These are phyloP conservation scores for Pampus argenteus DNA, from an alignment of 2,797 vertebrate genomes.

Conservation along the genomic window DNA sequence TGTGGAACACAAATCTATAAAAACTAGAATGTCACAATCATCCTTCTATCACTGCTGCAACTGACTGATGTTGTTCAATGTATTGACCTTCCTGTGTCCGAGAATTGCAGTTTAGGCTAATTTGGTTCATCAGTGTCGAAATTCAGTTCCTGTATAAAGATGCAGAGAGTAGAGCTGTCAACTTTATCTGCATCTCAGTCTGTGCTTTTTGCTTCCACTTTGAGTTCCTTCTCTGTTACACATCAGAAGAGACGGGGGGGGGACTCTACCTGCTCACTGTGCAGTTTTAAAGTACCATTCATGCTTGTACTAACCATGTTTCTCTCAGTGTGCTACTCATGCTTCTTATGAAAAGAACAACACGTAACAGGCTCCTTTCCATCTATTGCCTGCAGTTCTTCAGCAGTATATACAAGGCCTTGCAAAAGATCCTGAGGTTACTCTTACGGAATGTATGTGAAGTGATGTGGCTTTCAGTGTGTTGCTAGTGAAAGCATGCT, in stretches of 20 bases:
- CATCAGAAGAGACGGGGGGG: neutral
- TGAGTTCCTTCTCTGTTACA: neutral
- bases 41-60: neutral
- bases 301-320: neutral
- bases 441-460: slow-evolving; percentile 82
- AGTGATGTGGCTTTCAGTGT: slow-evolving; percentile 41
- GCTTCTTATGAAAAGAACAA: neutral
- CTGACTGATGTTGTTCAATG: neutral
- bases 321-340: slow-evolving; percentile 5
- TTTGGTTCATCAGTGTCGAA: neutral
- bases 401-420: slow-evolving; percentile 79
- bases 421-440: slow-evolving; percentile 81
- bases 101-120: neutral
- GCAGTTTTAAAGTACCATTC: neutral
- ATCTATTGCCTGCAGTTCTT: slow-evolving; percentile 73
- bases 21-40: neutral
- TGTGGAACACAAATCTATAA: neutral
- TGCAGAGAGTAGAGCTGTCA: neutral
- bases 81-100: neutral
- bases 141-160: neutral
- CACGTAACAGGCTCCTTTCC: slow-evolving; percentile 33
- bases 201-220: slow-evolving; percentile 9
- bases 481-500: slow-evolving; percentile 53
- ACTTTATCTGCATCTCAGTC: neutral
- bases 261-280: neutral